Evolutionary conservation across 2,797 vertebrate genomes (phyloP).

Genomic region (Lepus townsendii): DNA sequence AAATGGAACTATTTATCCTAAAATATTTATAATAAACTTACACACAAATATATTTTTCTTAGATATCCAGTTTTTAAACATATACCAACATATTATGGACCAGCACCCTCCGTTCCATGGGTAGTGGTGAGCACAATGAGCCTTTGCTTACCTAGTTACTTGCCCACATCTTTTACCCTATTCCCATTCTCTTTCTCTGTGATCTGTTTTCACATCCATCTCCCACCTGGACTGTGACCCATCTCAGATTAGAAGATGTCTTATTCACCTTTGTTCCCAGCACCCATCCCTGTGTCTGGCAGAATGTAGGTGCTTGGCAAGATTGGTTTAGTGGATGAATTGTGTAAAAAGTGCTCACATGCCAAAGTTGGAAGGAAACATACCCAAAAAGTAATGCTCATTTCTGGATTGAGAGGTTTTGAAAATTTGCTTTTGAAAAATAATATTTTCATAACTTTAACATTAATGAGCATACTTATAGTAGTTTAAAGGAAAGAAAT

Average conservation of each 20-base stretch:
- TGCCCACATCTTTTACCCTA: background rate
- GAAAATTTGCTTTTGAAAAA: background rate
- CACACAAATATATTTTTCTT: background rate
- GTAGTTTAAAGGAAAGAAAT: background rate
- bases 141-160: background rate
- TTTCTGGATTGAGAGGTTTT: background rate
- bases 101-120: background rate
- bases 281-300: background rate
- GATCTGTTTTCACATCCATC: background rate
- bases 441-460: background rate
- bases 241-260: background rate
- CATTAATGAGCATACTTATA: background rate
- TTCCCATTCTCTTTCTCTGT: accelerated
- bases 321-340: background rate
- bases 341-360: background rate
- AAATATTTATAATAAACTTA: background rate
- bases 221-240: background rate
- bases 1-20: background rate
- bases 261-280: background rate
- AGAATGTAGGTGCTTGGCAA: background rate
- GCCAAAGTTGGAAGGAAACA: background rate
- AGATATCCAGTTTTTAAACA: background rate
- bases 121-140: accelerated
- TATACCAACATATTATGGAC: background rate
- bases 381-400: background rate